phyloP scores from a whole-genome alignment of 92 coral and sea anemone genomes.

The Parazoanthus swiftii region DNA sequence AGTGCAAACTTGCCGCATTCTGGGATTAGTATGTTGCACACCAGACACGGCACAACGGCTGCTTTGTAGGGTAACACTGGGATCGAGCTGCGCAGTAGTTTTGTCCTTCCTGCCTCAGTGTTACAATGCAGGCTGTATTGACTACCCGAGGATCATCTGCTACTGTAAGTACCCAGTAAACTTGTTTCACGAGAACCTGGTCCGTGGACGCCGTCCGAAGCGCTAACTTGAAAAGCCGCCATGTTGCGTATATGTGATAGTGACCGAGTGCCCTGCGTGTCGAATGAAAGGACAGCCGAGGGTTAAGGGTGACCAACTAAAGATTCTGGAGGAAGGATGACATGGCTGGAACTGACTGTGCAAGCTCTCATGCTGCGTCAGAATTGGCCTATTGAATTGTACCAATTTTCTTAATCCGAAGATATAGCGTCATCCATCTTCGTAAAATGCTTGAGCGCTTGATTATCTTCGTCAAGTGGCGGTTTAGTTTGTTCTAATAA shows the following conservation, averaged over 20 bases:
- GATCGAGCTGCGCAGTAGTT: constrained; percentile 38
- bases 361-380: constrained; percentile 51
- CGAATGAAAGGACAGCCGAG: constrained; percentile 59
- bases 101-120: constrained; percentile 37
- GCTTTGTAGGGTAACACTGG: constrained; percentile 59
- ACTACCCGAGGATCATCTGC: neutral
- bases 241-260: constrained; percentile 44
- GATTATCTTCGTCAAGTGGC: too few relatives aligned
- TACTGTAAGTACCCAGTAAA: neutral
- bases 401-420: neutral
- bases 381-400: constrained; percentile 1
- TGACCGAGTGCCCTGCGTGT: constrained; percentile 53
- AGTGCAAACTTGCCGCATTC: constrained; percentile 50
- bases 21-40: constrained; percentile 57
- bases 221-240: neutral
- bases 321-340: constrained; percentile 59
- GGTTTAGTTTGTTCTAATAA: too few relatives aligned
- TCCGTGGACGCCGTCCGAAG: neutral
- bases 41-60: constrained; percentile 61
- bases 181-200: neutral
- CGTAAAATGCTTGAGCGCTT: neutral
- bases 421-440: neutral
- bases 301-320: constrained; percentile 71
- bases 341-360: constrained; percentile 73
- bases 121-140: constrained; percentile 43